A percentile compares a stretch with the other conserved stretches of the same genome.
These are phyloP conservation scores for Acanthurus leucopareius DNA, from an alignment of 2,797 vertebrate genomes.

Conservation along the genomic window DNA sequence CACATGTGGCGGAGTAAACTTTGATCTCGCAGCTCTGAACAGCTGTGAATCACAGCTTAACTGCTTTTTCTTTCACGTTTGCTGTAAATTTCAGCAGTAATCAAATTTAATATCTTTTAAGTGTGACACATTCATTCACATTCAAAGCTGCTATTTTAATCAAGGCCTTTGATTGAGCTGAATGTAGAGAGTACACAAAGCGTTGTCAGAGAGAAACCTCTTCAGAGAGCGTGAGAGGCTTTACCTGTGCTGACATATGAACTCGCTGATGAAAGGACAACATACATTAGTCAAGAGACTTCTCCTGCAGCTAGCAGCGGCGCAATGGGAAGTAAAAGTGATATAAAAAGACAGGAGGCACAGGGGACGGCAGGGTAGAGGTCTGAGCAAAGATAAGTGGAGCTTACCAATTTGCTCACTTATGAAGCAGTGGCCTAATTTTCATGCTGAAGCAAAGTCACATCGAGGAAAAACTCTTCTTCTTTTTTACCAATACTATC, in stretches of 20 bases:
- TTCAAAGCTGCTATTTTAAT: conserved; percentile 25
- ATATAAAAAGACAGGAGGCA: conserved; percentile 73
- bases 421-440: conserved; percentile 74
- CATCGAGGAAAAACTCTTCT: conserved; percentile 32
- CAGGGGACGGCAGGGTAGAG: conserved; percentile 57
- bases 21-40: conserved; percentile 44
- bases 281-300: conserved; percentile 64
- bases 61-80: conserved; percentile 44
- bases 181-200: conserved; percentile 34
- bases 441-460: conserved; percentile 53
- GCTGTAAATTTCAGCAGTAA: conserved; percentile 36
- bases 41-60: conserved; percentile 56
- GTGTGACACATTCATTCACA: conserved; percentile 35
- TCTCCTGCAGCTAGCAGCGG: conserved; percentile 56
- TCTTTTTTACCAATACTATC: conserved; percentile 25
- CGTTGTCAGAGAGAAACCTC: conserved; percentile 42
- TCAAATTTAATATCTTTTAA: conserved; percentile 55
- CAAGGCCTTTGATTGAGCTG: conserved; percentile 37
- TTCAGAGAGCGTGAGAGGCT: conserved; percentile 45
- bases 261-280: conserved; percentile 68
- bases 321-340: conserved; percentile 64
- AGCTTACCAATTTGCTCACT: conserved; percentile 76
- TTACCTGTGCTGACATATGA: conserved; percentile 72
- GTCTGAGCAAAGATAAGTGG: conserved; percentile 71
- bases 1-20: conserved; percentile 21